Evolutionary conservation across 2,113 vertebrate species (phyloP).

Genomic region (Todiramphus saurophagus): DNA sequence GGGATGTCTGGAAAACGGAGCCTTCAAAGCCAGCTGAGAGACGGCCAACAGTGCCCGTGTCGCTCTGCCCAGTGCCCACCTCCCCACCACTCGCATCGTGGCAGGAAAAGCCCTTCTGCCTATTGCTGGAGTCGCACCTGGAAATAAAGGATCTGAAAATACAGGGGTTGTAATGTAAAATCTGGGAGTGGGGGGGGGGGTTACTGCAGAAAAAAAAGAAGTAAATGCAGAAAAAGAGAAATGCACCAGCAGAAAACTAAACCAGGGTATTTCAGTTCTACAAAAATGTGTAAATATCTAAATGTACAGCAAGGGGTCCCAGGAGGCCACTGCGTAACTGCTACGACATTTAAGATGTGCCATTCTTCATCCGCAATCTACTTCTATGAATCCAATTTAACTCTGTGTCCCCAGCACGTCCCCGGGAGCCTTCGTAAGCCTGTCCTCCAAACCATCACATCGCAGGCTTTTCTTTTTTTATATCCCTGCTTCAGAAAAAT

Average conservation of each 20-base stretch:
- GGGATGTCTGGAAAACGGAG: rapidly evolving
- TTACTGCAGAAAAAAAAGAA: background rate
- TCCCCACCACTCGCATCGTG: rapidly evolving
- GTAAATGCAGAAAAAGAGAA: background rate
- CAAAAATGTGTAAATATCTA: slow-evolving; percentile 83
- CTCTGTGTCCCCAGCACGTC: background rate
- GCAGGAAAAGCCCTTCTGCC: background rate
- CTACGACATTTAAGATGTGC: slow-evolving; percentile 65
- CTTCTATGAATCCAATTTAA: slow-evolving; percentile 57
- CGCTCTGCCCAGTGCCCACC: background rate
- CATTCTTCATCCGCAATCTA: slow-evolving; percentile 67
- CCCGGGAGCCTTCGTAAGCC: background rate
- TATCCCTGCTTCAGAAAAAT: background rate
- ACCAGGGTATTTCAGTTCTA: slow-evolving; percentile 73
- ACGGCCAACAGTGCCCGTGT: rapidly evolving
- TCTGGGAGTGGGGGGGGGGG: too few species aligned
- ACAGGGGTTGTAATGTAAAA: rapidly evolving
- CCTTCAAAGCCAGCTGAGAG: rapidly evolving
- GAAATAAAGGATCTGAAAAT: background rate
- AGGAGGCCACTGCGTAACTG: slow-evolving; percentile 71
- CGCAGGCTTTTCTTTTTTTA: too few species aligned
- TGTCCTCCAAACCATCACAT: background rate
- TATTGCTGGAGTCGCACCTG: rapidly evolving
- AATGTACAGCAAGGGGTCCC: slow-evolving; percentile 71
- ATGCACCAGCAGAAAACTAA: slow-evolving; percentile 66